Conservation (phyloP, 2,888 invertebrate species). For the Lumbricus terrestris region DNA sequence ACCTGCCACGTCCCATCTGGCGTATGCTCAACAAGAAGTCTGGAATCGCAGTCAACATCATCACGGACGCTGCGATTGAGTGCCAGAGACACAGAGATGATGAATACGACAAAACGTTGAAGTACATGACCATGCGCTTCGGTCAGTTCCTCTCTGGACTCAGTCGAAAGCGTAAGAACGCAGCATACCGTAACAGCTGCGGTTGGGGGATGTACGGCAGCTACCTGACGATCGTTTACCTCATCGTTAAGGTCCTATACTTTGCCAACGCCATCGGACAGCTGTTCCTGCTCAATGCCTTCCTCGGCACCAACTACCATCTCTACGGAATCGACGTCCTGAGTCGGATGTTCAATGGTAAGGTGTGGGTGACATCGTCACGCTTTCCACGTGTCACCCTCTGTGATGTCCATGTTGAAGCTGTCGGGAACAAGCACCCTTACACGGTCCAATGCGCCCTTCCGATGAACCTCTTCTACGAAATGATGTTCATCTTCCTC, state of each 20-base stretch:
- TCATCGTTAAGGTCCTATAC: slow-evolving; percentile 59
- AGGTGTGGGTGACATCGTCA: slow-evolving; percentile 29
- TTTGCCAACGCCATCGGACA: slow-evolving; percentile 60
- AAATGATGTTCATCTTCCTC: slow-evolving; percentile 38
- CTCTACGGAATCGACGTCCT: slow-evolving; percentile 60
- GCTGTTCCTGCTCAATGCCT: slow-evolving; percentile 60
- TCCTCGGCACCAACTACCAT: slow-evolving; percentile 59
- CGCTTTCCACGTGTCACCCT: slow-evolving; percentile 55
- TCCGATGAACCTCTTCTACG: slow-evolving; percentile 36
- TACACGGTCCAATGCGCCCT: slow-evolving; percentile 48
- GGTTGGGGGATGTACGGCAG: slow-evolving; percentile 55
- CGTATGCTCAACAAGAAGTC: slow-evolving; percentile 52
- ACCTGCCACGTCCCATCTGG: slow-evolving; percentile 61
- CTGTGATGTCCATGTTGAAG: slow-evolving; percentile 27
- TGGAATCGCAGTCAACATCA: slow-evolving; percentile 31
- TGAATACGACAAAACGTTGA: slow-evolving; percentile 32
- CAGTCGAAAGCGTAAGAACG: slow-evolving; percentile 56
- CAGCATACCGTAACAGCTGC: slow-evolving; percentile 57
- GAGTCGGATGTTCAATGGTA: slow-evolving; percentile 18
- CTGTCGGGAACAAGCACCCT: slow-evolving; percentile 48
- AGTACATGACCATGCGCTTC: slow-evolving; percentile 33
- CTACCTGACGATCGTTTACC: slow-evolving; percentile 60
- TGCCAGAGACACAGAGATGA: slow-evolving; percentile 34
- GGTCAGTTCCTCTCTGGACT: slow-evolving; percentile 47
- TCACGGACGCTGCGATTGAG: slow-evolving; percentile 38